phyloP scores from a whole-genome alignment of 2,797 vertebrate genomes.

The Neosilurus hyrtlii region DNA sequence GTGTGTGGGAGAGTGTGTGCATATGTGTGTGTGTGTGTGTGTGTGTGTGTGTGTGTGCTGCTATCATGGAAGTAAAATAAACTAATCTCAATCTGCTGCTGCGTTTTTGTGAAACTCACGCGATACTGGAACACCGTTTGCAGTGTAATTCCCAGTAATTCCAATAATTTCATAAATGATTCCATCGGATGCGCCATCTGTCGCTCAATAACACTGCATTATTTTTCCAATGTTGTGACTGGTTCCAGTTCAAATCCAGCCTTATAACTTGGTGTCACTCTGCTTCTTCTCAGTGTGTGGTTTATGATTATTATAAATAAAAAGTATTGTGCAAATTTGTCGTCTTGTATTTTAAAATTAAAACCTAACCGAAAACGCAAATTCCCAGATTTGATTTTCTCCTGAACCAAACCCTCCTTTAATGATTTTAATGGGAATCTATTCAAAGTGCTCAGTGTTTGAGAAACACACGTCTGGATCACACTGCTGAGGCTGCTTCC shows the following conservation, averaged over 20 bases:
- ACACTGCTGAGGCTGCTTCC: too few relatives aligned
- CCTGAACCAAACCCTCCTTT: neutral
- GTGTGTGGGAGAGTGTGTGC: slow-evolving; percentile 44
- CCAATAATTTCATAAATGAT: neutral
- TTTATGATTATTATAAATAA: slow-evolving; percentile 7
- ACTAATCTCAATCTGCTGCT: slow-evolving; percentile 24
- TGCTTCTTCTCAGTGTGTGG: neutral
- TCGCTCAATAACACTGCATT: neutral
- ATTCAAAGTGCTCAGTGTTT: neutral
- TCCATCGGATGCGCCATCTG: neutral
- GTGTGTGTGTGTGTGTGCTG: slow-evolving; percentile 50
- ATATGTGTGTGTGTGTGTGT: slow-evolving; percentile 51
- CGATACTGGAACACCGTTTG: slow-evolving; percentile 1
- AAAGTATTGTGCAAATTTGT: slow-evolving; percentile 3
- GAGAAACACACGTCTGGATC: neutral
- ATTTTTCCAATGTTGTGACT: neutral
- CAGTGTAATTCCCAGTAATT: neutral
- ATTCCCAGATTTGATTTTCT: neutral
- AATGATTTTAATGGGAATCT: neutral
- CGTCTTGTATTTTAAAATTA: neutral
- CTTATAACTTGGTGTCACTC: neutral
- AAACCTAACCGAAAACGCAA: neutral
- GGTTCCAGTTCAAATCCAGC: neutral
- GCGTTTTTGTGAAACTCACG: slow-evolving; percentile 1
- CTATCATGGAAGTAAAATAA: slow-evolving; percentile 3